Conservation (phyloP, 2,888 invertebrate species). For the Netelia virgata region DNA sequence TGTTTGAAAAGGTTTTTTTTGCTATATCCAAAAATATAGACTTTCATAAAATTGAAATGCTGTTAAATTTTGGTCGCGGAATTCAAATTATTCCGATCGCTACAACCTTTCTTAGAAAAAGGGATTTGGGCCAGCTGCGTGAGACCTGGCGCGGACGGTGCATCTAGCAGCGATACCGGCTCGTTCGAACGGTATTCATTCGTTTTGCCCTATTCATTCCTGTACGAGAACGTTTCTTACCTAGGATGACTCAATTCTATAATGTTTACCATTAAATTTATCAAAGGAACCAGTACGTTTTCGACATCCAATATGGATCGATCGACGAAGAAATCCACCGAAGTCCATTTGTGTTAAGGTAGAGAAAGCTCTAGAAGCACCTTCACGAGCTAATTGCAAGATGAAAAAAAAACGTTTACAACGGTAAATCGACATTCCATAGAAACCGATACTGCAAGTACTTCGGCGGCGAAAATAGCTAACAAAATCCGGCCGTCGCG, state of each 20-base stretch:
- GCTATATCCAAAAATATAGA: too few relatives aligned
- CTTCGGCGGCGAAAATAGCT: conserved; percentile 52
- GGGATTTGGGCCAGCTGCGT: not conserved
- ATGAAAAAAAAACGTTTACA: conserved; percentile 41
- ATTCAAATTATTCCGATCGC: not conserved
- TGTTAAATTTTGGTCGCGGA: too few relatives aligned
- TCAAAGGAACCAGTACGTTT: conserved; percentile 9
- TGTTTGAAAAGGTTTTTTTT: too few relatives aligned
- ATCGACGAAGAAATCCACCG: conserved; percentile 1
- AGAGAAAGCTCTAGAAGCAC: conserved; percentile 35
- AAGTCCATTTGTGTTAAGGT: conserved; percentile 14
- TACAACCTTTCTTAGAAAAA: conserved; percentile 3
- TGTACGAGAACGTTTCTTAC: not conserved
- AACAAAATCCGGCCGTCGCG: conserved; percentile 53
- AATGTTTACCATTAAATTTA: not conserved
- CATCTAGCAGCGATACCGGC: not conserved
- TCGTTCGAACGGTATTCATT: not conserved
- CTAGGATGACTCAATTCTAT: not conserved
- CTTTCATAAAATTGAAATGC: too few relatives aligned
- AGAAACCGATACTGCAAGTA: conserved; percentile 52
- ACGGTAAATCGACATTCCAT: conserved; percentile 56
- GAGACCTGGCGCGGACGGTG: not conserved
- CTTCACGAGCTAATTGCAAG: conserved; percentile 53
- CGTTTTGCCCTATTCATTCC: not conserved
- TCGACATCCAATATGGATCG: conserved; percentile 28